Conservation (phyloP, 2,113 vertebrate genomes). For the Phycodurus eques region DNA sequence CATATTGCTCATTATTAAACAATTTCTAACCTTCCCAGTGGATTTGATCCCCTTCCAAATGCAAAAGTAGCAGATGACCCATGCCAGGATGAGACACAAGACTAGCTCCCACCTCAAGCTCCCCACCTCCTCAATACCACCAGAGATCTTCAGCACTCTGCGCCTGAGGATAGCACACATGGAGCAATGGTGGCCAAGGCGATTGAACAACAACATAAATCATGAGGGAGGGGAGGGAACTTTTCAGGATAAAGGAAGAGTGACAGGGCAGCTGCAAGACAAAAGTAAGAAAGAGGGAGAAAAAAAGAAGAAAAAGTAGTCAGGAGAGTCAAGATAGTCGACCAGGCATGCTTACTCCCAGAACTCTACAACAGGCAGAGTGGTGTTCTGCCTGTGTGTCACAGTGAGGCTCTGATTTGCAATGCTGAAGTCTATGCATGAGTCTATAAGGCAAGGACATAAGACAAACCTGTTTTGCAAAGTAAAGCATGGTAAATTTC, state of each 20-base stretch:
- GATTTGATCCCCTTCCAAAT: conserved; percentile 64
- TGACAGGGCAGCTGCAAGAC: neutral
- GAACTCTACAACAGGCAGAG: conserved; percentile 59
- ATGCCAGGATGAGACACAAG: conserved; percentile 56
- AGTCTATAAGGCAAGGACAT: conserved; percentile 25
- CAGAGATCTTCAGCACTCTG: conserved; percentile 54
- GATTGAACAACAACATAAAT: neutral
- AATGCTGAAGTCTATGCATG: conserved; percentile 35
- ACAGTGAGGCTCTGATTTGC: conserved; percentile 31
- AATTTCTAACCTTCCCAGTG: conserved; percentile 53
- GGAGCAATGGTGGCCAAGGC: neutral
- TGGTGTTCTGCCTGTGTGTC: conserved; percentile 28
- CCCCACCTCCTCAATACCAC: conserved; percentile 56
- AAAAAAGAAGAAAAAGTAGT: neutral
- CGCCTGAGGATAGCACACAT: conserved; percentile 27
- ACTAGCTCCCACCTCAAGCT: conserved; percentile 57
- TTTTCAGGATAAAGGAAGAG: neutral
- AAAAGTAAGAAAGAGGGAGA: neutral
- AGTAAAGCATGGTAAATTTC: neutral
- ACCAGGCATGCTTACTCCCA: conserved; percentile 54
- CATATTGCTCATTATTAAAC: neutral
- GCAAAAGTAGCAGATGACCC: conserved; percentile 63
- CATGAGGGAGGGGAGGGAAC: neutral
- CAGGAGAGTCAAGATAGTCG: neutral
- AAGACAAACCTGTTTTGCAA: neutral